Evolutionary conservation across 23 tunicate genomes (phyloP).

Genomic region (Ciona savignyi): DNA sequence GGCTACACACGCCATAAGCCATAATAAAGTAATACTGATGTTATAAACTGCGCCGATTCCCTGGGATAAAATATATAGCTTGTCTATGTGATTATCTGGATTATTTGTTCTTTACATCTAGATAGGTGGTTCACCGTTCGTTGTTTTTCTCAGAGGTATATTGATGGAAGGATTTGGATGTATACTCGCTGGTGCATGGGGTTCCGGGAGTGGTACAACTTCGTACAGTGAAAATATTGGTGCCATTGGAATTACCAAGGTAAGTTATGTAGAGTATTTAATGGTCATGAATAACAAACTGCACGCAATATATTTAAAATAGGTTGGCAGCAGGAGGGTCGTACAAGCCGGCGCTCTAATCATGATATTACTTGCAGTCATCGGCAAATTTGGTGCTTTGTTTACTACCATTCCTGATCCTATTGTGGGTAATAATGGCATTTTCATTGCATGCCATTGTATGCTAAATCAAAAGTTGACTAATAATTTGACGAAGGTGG

Average conservation of each 20-base stretch:
- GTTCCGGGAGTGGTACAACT: conserved; percentile 88
- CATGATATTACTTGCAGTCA: conserved; percentile 63
- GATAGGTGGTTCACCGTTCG: no score
- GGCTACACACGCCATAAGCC: no score
- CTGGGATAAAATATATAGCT: no score
- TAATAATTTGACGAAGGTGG: conserved; percentile 41
- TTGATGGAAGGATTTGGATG: conserved; percentile 86
- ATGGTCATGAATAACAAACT: background rate
- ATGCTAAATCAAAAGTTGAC: no score
- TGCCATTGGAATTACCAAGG: conserved; percentile 88
- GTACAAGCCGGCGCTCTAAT: conserved; percentile 71
- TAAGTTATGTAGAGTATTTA: background rate
- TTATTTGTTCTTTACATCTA: no score
- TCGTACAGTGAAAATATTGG: conserved; percentile 94
- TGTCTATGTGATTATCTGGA: no score
- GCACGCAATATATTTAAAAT: background rate
- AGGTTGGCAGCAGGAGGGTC: conserved; percentile 76
- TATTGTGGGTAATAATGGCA: conserved; percentile 70
- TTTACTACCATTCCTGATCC: conserved; percentile 86
- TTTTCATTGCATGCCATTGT: no score
- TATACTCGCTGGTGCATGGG: conserved; percentile 72
- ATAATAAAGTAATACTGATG: no score
- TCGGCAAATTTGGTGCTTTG: conserved; percentile 75
- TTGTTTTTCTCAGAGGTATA: conserved; percentile 44
- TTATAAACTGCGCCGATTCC: no score